A percentile compares a stretch with the other conserved stretches of the same genome.
These are phyloP conservation scores for Neopelma chrysocephalum DNA, from an alignment of 2,797 vertebrate species.

Conservation along the genomic window DNA sequence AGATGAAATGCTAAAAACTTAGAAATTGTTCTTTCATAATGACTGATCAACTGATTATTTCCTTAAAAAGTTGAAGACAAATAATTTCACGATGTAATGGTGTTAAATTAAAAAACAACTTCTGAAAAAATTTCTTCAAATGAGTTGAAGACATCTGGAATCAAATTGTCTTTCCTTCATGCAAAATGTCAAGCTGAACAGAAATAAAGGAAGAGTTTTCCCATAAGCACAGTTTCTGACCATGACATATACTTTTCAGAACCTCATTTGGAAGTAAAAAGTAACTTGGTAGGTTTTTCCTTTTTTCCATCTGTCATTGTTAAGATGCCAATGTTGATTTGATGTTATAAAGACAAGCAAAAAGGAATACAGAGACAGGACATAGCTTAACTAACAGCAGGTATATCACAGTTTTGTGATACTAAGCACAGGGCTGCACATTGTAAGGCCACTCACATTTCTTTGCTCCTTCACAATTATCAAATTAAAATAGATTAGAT, in stretches of 20 bases:
- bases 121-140: neutral
- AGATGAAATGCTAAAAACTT: neutral
- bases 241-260: neutral
- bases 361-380: neutral
- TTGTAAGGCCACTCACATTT: neutral
- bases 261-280: neutral
- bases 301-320: neutral
- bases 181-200: neutral
- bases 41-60: neutral
- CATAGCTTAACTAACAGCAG: neutral
- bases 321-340: neutral
- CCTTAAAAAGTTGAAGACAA: neutral
- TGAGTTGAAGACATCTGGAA: neutral
- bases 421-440: neutral
- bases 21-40: neutral
- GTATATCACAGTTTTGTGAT: neutral
- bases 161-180: neutral
- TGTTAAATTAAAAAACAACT: neutral
- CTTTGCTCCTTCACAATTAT: neutral
- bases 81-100: neutral
- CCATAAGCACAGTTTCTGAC: neutral
- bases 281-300: neutral
- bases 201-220: neutral
- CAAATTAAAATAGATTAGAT: neutral
- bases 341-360: neutral